Conservation (phyloP, 2,888 invertebrate species). For the Icerya purchasi region DNA sequence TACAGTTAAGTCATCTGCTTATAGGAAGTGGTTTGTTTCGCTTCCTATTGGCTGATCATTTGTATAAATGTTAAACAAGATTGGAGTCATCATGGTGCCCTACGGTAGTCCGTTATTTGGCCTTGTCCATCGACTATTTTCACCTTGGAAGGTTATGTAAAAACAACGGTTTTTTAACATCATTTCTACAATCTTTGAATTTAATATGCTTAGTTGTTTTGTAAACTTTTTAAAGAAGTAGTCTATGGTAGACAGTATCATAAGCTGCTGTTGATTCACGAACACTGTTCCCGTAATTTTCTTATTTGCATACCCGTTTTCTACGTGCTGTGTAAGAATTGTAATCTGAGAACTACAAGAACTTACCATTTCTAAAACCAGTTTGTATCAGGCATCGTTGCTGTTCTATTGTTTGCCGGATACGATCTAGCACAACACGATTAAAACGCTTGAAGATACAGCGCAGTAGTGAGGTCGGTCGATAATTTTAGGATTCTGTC, state of each 20-base stretch:
- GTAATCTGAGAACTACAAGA: neutral
- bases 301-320: neutral
- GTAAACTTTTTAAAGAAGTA: neutral
- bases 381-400: neutral
- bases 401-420: neutral
- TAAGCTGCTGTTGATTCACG: neutral
- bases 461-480: neutral
- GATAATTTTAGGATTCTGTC: neutral
- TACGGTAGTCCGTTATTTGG: neutral
- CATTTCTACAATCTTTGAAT: neutral
- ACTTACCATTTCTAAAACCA: neutral
- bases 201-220: neutral
- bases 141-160: neutral
- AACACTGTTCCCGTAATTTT: neutral
- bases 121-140: neutral
- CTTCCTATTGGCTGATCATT: neutral
- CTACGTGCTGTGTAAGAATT: neutral
- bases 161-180: neutral
- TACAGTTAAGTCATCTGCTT: neutral
- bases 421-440: neutral
- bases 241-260: neutral
- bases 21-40: neutral
- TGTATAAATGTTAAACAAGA: too few species aligned
- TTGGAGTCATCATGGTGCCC: neutral
- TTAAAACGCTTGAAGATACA: neutral